Evolutionary conservation across 2,113 vertebrate genomes (phyloP).

Genomic region (Sphaerodactylus townsendi): DNA sequence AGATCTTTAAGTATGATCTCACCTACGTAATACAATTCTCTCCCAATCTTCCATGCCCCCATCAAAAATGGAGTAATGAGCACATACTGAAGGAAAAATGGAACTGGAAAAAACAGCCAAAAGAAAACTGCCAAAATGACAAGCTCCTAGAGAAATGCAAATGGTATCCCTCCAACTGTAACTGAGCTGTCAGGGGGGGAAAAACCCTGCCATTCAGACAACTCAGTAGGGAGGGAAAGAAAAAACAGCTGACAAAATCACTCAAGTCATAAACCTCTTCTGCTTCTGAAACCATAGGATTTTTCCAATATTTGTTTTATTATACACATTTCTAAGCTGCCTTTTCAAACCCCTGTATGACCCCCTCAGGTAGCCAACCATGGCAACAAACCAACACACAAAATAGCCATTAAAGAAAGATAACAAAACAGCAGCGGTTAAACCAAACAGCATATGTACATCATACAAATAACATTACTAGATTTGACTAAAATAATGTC

Average conservation of each 20-base stretch:
- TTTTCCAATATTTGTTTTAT: neutral
- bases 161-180: slow-evolving; percentile 31
- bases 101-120: neutral
- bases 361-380: neutral
- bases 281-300: neutral
- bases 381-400: neutral
- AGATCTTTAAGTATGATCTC: slow-evolving; percentile 3
- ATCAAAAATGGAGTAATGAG: neutral
- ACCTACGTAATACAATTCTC: neutral
- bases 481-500: too few relatives aligned
- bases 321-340: too few relatives aligned
- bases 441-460: too few relatives aligned
- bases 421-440: too few relatives aligned
- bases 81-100: neutral
- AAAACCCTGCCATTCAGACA: slow-evolving; percentile 6
- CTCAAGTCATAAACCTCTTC: neutral
- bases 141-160: slow-evolving; percentile 37
- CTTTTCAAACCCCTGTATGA: too few relatives aligned
- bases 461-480: too few relatives aligned
- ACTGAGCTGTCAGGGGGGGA: slow-evolving; percentile 45
- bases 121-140: slow-evolving; percentile 37
- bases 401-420: too few relatives aligned
- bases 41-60: neutral
- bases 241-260: rapidly evolving
- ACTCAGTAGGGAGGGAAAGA: neutral